These are phyloP conservation scores for Dasyprocta punctata DNA, from an alignment of 2,113 vertebrate species.

Conservation along the genomic window DNA sequence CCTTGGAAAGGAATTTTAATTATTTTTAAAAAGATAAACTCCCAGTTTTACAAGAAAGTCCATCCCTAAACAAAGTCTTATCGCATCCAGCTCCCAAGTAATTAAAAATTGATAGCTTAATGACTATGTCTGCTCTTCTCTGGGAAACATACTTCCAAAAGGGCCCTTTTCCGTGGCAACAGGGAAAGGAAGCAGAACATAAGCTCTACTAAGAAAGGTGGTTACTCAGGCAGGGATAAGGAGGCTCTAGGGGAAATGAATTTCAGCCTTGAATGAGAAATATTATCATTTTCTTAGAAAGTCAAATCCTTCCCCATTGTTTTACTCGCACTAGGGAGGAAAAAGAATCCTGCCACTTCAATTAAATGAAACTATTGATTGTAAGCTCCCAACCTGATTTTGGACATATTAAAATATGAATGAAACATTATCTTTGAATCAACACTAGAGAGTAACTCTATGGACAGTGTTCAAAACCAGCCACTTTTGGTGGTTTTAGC, in stretches of 20 bases:
- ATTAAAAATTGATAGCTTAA: slow-evolving; percentile 20
- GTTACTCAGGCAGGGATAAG: background rate
- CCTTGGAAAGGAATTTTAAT: background rate
- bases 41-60: slow-evolving; percentile 23
- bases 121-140: background rate
- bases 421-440: background rate
- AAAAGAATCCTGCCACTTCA: background rate
- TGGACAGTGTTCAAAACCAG: background rate
- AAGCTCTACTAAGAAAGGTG: slow-evolving; percentile 9
- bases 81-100: background rate
- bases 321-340: slow-evolving; percentile 44
- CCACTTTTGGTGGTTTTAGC: background rate
- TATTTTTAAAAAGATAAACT: slow-evolving; percentile 12
- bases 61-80: background rate
- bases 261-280: background rate
- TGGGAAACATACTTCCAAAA: slow-evolving; percentile 4
- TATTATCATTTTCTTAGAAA: background rate
- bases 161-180: background rate
- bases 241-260: background rate
- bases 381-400: background rate
- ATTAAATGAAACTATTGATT: slow-evolving; percentile 8
- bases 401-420: slow-evolving; percentile 18
- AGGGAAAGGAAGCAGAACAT: background rate
- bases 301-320: background rate
- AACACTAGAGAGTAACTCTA: background rate